Evolutionary conservation across 2,888 invertebrate genomes (phyloP).

Genomic region (Cacoxenus indagator): DNA sequence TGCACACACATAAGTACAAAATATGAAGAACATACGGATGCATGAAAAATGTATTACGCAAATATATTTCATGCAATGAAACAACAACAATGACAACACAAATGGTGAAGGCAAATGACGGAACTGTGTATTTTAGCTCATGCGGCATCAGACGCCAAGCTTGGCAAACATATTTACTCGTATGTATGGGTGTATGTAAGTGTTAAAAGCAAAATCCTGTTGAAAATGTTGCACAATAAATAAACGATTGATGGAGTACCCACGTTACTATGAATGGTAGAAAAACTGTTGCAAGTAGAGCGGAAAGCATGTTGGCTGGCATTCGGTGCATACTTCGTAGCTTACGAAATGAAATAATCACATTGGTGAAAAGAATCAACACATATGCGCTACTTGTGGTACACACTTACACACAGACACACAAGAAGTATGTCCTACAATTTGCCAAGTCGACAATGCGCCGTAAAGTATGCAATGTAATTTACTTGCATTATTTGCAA

Average conservation of each 20-base stretch:
- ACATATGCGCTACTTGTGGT: neutral
- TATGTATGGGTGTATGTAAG: neutral
- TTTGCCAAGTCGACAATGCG: constrained; percentile 6
- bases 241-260: constrained; percentile 54
- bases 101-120: neutral
- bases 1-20: neutral
- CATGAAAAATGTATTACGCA: constrained; percentile 16
- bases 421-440: neutral
- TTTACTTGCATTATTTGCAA: constrained; percentile 14
- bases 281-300: neutral
- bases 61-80: constrained; percentile 25
- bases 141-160: constrained; percentile 32
- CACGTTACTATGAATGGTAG: neutral
- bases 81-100: constrained; percentile 16
- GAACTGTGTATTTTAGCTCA: neutral
- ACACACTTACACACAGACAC: neutral
- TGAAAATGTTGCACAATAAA: constrained; percentile 60
- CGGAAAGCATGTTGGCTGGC: neutral
- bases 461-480: constrained; percentile 24
- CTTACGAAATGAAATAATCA: constrained; percentile 1
- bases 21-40: neutral
- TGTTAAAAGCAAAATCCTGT: constrained; percentile 56
- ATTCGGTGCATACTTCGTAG: neutral
- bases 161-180: constrained; percentile 31
- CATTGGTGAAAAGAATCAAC: neutral